Evolutionary conservation across 2,888 invertebrate species (phyloP).

Genomic region (Orchestes rusci): DNA sequence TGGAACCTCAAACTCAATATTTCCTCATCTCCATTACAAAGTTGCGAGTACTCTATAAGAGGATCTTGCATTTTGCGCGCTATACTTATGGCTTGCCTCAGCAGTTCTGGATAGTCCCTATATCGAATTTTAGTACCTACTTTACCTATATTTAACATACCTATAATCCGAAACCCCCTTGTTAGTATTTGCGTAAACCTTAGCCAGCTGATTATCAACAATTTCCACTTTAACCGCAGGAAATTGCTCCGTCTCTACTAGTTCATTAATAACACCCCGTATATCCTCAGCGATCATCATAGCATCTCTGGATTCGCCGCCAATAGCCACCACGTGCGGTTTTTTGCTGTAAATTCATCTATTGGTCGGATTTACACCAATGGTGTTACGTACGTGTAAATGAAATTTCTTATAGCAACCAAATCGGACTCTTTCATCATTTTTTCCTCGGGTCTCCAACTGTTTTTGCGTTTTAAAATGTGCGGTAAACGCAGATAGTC

Average conservation of each 20-base stretch:
- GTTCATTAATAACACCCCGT: conserved; percentile 62
- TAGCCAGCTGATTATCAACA: conserved; percentile 88
- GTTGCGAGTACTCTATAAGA: conserved; percentile 88
- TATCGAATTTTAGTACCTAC: not conserved
- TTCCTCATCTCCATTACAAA: conserved; percentile 95
- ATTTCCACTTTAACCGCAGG: conserved; percentile 84
- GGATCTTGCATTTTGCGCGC: conserved; percentile 93
- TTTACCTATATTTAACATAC: not conserved
- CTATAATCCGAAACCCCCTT: conserved; percentile 50
- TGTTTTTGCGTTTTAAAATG: conserved; percentile 73
- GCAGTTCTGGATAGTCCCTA: conserved; percentile 82
- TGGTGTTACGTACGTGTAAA: conserved; percentile 57
- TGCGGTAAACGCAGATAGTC: conserved; percentile 86
- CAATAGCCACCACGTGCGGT: conserved; percentile 77
- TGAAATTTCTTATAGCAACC: conserved; percentile 66
- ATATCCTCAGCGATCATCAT: conserved; percentile 73
- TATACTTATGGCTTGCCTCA: conserved; percentile 89
- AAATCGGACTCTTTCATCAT: conserved; percentile 58
- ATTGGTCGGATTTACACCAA: too few species aligned
- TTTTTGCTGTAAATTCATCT: conserved; percentile 63
- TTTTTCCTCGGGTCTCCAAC: conserved; percentile 61
- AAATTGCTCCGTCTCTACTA: conserved; percentile 79
- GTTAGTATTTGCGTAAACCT: conserved; percentile 86
- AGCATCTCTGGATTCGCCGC: conserved; percentile 87
- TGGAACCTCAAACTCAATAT: conserved; percentile 91